Percentiles rank a stretch among this genome's conserved stretches.
Evolutionary conservation across 1,140 invertebrate genomes (phyloP).

Genomic region (Cyphomyrmex costatus): DNA sequence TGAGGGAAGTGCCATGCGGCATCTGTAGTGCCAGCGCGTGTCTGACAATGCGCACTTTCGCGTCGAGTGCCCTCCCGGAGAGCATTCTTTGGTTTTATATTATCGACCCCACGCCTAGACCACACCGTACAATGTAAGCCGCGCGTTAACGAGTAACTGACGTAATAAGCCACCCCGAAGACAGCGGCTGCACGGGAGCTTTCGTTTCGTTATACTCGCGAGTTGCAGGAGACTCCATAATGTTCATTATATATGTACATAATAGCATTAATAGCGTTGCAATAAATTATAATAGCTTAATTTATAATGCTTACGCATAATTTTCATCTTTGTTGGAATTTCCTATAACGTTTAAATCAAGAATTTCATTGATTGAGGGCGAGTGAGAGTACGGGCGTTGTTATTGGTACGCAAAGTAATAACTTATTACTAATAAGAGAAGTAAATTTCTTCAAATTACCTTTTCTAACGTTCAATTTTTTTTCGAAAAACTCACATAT

Average conservation of each 20-base stretch:
- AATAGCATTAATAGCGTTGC: background rate
- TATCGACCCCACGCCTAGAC: constrained; percentile 63
- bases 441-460: no score
- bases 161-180: constrained; percentile 65
- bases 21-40: constrained; percentile 85
- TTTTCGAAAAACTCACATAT: background rate
- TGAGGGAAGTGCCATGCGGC: constrained; percentile 72
- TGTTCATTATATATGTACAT: background rate
- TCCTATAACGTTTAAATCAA: background rate
- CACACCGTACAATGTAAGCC: constrained; percentile 63
- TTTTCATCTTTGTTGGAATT: no score
- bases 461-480: no score
- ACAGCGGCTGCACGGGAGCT: constrained; percentile 60
- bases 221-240: constrained; percentile 6
- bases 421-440: no score
- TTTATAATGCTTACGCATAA: background rate
- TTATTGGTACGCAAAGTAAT: no score
- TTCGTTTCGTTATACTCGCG: constrained; percentile 19
- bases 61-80: constrained; percentile 69
- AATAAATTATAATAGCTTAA: background rate
- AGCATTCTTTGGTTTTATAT: constrained; percentile 72
- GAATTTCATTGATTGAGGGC: no score
- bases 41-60: constrained; percentile 84
- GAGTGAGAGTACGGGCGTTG: no score
- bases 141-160: constrained; percentile 69